Evolutionary conservation across 2,797 vertebrate genomes (phyloP).

Genomic region (Anguilla anguilla): DNA sequence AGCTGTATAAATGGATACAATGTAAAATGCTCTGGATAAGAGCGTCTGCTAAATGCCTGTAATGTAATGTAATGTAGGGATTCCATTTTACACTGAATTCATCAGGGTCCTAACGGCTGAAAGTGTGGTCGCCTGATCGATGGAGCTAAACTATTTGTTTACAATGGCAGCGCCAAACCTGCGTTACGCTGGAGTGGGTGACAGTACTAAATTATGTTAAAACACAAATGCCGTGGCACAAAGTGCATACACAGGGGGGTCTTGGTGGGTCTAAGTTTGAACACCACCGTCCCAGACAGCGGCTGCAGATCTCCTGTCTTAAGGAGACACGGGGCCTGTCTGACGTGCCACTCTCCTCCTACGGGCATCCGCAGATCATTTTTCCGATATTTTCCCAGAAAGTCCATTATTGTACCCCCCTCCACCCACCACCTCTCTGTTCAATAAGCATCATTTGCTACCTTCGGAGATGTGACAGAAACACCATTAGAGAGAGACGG

Average conservation of each 20-base stretch:
- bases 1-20: too few relatives aligned
- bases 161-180: too few relatives aligned
- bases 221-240: background rate
- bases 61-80: too few relatives aligned
- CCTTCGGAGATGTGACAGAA: slow-evolving; percentile 94
- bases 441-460: slow-evolving; percentile 95
- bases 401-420: slow-evolving; percentile 78
- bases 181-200: too few relatives aligned
- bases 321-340: background rate
- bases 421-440: slow-evolving; percentile 50
- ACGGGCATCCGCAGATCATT: slow-evolving; percentile 46
- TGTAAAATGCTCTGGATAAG: too few relatives aligned
- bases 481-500: slow-evolving; percentile 91
- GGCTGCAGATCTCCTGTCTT: background rate
- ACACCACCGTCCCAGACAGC: background rate
- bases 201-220: too few relatives aligned
- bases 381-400: slow-evolving; percentile 60
- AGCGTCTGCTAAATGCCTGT: too few relatives aligned
- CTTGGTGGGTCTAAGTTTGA: background rate
- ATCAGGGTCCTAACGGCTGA: background rate
- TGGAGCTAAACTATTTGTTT: too few relatives aligned
- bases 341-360: slow-evolving; percentile 11
- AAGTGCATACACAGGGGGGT: background rate
- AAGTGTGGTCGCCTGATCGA: background rate
- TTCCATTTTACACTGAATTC: background rate